Percentiles rank a stretch among this genome's conserved stretches.
phyloP scores from a whole-genome alignment of 1,140 invertebrate genomes.

The Rhagoletis pomonella region DNA sequence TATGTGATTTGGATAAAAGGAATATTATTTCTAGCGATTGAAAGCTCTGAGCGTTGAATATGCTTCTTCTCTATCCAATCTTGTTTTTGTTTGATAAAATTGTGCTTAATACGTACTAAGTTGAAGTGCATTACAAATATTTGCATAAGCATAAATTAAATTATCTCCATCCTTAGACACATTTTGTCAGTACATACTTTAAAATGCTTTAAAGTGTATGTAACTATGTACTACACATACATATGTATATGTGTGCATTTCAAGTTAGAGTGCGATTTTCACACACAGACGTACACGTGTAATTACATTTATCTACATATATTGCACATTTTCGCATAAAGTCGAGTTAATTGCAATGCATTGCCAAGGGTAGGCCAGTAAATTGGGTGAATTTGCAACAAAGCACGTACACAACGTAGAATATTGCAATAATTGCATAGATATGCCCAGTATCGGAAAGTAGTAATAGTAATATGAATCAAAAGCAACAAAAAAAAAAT shows the following conservation, averaged over 20 bases:
- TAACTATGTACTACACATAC: background rate
- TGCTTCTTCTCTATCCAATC: background rate
- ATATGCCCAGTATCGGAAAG: constrained; percentile 34
- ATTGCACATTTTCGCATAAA: constrained; percentile 12
- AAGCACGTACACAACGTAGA: constrained; percentile 46
- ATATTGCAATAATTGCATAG: constrained; percentile 43
- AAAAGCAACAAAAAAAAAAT: constrained; percentile 13
- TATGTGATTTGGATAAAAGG: too few species aligned
- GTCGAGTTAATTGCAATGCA: constrained; percentile 42
- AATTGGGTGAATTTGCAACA: constrained; percentile 47
- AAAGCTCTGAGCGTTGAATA: too few species aligned
- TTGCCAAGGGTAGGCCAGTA: constrained; percentile 18
- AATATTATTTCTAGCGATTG: too few species aligned
- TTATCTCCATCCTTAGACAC: background rate
- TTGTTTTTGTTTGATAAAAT: background rate
- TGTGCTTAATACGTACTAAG: background rate
- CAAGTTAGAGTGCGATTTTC: background rate
- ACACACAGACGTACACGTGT: background rate
- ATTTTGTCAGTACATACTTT: background rate
- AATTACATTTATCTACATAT: constrained; percentile 15
- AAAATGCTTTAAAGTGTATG: constrained; percentile 5
- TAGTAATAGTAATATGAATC: constrained; percentile 40
- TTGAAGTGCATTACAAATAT: constrained; percentile 29
- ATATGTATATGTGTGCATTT: background rate
- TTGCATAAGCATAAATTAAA: constrained; percentile 50